Conservation (phyloP, 2,888 invertebrate genomes). For the Noctua pronuba region DNA sequence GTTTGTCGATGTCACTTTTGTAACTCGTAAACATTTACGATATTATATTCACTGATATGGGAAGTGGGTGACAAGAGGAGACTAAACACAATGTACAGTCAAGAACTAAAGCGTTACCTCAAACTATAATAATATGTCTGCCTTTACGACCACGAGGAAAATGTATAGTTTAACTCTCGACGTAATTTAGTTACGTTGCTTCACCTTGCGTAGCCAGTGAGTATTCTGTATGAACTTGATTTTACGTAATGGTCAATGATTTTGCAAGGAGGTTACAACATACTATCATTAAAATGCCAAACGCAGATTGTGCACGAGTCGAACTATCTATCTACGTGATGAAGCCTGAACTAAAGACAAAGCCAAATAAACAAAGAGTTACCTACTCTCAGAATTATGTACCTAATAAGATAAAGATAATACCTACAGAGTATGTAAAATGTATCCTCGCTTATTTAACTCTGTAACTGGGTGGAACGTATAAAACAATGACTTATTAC, state of each 20-base stretch:
- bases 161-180: background rate
- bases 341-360: conserved; percentile 17
- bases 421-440: conserved; percentile 15
- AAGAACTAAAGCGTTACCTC: conserved; percentile 35
- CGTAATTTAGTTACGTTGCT: conserved; percentile 4
- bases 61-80: conserved; percentile 32
- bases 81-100: conserved; percentile 45
- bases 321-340: background rate
- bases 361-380: conserved; percentile 9
- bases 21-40: conserved; percentile 35
- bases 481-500: conserved; percentile 15
- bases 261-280: conserved; percentile 14
- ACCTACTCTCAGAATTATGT: background rate
- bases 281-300: background rate
- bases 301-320: background rate
- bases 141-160: conserved; percentile 40
- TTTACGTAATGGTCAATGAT: conserved; percentile 9
- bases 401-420: conserved; percentile 1
- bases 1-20: conserved; percentile 23
- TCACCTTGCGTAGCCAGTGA: conserved; percentile 10
- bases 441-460: conserved; percentile 29
- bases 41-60: conserved; percentile 42
- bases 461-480: conserved; percentile 37
- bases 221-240: conserved; percentile 16
- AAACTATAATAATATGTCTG: conserved; percentile 3